Evolutionary conservation across 1,140 invertebrate genomes (phyloP).

Genomic region (Aricia agestis): DNA sequence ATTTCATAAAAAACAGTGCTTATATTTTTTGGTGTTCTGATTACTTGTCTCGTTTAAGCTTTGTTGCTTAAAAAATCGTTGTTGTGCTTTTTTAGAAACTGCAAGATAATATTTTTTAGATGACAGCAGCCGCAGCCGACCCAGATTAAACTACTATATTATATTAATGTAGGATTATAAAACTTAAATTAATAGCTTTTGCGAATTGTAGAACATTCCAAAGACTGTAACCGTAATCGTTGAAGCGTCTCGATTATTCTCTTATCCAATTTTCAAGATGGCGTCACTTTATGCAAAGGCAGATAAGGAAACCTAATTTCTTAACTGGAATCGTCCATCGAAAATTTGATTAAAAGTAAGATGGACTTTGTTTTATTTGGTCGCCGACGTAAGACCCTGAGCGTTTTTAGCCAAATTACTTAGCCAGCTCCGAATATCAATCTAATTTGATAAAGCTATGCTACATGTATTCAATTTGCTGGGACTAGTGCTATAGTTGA

Average conservation of each 20-base stretch:
- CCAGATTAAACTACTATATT: no score
- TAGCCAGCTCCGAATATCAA: background rate
- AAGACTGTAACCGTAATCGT: background rate
- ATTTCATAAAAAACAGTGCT: no score
- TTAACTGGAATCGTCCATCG: slow-evolving; percentile 21
- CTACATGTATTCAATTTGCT: background rate
- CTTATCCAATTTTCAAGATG: background rate
- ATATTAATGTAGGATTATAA: no score
- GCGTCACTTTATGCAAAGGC: background rate
- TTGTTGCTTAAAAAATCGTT: no score
- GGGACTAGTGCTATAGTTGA: background rate
- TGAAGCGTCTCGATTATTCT: background rate
- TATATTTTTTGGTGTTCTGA: no score
- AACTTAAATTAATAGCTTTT: no score
- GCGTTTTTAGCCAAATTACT: slow-evolving; percentile 20
- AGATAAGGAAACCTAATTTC: slow-evolving; percentile 26
- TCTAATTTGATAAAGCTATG: background rate
- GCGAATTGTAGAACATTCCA: background rate
- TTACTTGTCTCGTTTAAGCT: no score
- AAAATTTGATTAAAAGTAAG: slow-evolving; percentile 30
- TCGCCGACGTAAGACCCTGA: background rate
- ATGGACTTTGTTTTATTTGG: slow-evolving; percentile 24
- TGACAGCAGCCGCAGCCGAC: no score
- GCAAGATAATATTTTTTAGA: no score
- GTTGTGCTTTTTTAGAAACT: no score